Conservation (phyloP, 2,888 invertebrate species). For the Agrenia bidenticulata region DNA sequence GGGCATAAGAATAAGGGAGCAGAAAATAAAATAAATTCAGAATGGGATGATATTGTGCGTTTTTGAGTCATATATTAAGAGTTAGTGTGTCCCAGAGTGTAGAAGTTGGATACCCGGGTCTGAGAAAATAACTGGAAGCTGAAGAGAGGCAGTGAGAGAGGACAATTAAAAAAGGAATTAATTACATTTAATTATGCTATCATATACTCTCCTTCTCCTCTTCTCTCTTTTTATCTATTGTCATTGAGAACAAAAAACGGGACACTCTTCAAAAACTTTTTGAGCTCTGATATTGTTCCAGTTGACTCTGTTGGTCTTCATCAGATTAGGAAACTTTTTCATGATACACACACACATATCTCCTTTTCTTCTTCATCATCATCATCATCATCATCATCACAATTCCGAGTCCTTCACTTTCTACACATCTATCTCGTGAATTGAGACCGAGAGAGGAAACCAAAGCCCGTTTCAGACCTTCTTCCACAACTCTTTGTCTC, state of each 20-base stretch:
- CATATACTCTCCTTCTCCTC: slow-evolving; percentile 48
- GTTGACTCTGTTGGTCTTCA: slow-evolving; percentile 27
- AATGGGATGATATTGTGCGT: slow-evolving; percentile 28
- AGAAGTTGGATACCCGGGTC: slow-evolving; percentile 17
- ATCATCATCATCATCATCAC: background rate
- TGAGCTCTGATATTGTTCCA: slow-evolving; percentile 41
- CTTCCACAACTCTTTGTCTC: slow-evolving; percentile 19
- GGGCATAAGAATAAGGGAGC: slow-evolving; percentile 11
- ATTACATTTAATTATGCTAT: slow-evolving; percentile 53
- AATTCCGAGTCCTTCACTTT: background rate
- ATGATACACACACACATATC: slow-evolving; percentile 17
- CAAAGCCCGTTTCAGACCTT: slow-evolving; percentile 24
- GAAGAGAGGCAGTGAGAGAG: slow-evolving; percentile 36
- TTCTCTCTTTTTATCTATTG: slow-evolving; percentile 38
- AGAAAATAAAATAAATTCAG: slow-evolving; percentile 37
- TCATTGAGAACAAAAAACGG: slow-evolving; percentile 48
- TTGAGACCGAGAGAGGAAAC: slow-evolving; percentile 18
- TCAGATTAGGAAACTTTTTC: slow-evolving; percentile 26
- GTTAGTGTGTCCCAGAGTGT: slow-evolving; percentile 21
- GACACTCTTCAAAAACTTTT: slow-evolving; percentile 36
- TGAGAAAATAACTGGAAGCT: slow-evolving; percentile 38
- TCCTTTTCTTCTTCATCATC: slow-evolving; percentile 16
- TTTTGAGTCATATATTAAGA: slow-evolving; percentile 35
- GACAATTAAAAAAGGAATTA: slow-evolving; percentile 53
- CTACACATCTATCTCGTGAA: background rate